A percentile compares a stretch with the other conserved stretches of the same genome.
Evolutionary conservation across 1,140 invertebrate species (phyloP).

Genomic region (Coelopa frigida): DNA sequence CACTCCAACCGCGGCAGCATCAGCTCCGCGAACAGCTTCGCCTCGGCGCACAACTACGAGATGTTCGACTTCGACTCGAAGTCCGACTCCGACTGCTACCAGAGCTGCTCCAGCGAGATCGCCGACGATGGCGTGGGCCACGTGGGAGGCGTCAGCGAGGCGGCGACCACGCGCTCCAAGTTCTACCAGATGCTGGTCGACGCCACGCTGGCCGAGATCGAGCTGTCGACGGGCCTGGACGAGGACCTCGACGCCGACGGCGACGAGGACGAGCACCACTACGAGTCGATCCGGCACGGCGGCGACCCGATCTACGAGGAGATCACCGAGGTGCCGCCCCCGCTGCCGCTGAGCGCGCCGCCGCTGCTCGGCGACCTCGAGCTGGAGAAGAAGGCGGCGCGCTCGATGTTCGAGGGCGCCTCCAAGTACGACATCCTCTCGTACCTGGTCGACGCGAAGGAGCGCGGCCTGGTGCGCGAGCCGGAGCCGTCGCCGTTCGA

Average conservation of each 20-base stretch:
- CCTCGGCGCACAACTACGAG: constrained; percentile 47
- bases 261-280: constrained; percentile 55
- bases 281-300: constrained; percentile 64
- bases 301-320: constrained; percentile 84
- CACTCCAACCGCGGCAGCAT: constrained; percentile 43
- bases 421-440: constrained; percentile 84
- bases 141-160: constrained; percentile 18
- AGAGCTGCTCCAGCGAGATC: constrained; percentile 54
- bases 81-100: constrained; percentile 61
- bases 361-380: constrained; percentile 61
- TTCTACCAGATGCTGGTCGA: constrained; percentile 63
- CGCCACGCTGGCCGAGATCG: constrained; percentile 55
- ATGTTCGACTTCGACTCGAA: constrained; percentile 46
- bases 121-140: constrained; percentile 47
- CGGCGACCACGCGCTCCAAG: constrained; percentile 53
- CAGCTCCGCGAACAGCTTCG: constrained; percentile 49
- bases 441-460: constrained; percentile 78
- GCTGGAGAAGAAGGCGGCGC: constrained; percentile 53
- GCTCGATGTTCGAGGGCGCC: constrained; percentile 75
- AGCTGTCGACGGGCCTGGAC: constrained; percentile 52
- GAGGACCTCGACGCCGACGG: constrained; percentile 40
- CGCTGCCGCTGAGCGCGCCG: constrained; percentile 65
- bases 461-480: constrained; percentile 59
- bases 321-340: constrained; percentile 70
- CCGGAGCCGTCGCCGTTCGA: constrained; percentile 55